A percentile compares a stretch with the other conserved stretches of the same genome.
Conservation (phyloP, 2,888 invertebrate species). For the Tinea pellionella region DNA sequence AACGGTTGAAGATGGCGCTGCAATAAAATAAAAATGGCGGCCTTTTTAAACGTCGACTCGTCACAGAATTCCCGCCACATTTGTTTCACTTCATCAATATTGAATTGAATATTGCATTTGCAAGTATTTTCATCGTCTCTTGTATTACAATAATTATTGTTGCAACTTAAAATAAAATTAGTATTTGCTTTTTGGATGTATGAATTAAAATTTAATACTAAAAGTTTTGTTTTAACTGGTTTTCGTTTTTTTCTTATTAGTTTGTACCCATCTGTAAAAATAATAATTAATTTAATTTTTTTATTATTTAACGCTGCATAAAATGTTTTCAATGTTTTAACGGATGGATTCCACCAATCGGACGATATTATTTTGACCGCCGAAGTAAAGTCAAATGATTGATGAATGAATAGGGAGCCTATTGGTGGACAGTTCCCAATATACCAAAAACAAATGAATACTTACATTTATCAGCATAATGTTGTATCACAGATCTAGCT, state of each 20-base stretch:
- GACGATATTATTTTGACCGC: too few relatives aligned
- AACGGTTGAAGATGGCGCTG: constrained; percentile 47
- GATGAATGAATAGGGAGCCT: too few relatives aligned
- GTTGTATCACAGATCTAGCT: constrained; percentile 72
- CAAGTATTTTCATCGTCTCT: constrained; percentile 15
- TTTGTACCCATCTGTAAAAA: constrained; percentile 52
- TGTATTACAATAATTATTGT: neutral
- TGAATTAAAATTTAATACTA: constrained; percentile 35
- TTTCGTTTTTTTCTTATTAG: constrained; percentile 55
- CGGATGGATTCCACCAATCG: too few relatives aligned
- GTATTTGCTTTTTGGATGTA: constrained; percentile 35
- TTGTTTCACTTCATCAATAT: constrained; percentile 30
- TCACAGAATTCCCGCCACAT: constrained; percentile 36
- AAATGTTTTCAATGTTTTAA: too few relatives aligned
- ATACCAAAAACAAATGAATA: constrained; percentile 13
- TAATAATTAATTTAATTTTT: too few relatives aligned
- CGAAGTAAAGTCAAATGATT: too few relatives aligned
- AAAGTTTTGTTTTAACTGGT: constrained; percentile 39
- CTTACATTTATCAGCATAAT: constrained; percentile 70
- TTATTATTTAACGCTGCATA: too few relatives aligned
- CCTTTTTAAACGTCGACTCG: constrained; percentile 30
- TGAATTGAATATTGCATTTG: constrained; percentile 21
- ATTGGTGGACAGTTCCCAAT: too few relatives aligned
- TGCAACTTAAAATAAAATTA: constrained; percentile 28
- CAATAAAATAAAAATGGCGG: constrained; percentile 41